Base-by-base conservation (phyloP, 2,113 vertebrate genomes). In the Neogale vison region DNA sequence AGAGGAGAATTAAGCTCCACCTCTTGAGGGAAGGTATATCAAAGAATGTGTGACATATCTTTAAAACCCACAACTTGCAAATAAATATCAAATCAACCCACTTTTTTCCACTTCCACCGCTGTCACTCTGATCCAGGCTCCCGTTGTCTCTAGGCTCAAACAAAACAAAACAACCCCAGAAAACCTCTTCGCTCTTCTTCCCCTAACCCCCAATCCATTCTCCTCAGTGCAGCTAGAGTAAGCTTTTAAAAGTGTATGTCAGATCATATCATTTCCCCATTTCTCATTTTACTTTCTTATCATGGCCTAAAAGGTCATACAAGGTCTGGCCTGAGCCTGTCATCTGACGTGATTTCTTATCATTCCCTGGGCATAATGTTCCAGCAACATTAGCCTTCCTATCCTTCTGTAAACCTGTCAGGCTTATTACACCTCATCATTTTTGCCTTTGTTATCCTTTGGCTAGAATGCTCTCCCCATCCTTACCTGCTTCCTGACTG, bases 221-320 rank as follows among this genome's bases (percentile, higher is more conserved):
- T 95, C 31, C 47, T 83, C 59, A 50, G 15, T 39, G 14, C 5
- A 26, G 69, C 50, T 34, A 29, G 61, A 71, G n/a, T 71, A 86
- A 96, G 80, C 52, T 57, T 72, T 95, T 10, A 6, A 50, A 42
- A 67, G 42, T 71, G 31, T 55, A 74, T 93, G 88, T 36, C 81
- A 47, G 65, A 88, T 59, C 39, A 47, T 24, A 72, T 84, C 7
- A 69, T 72, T 95, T 87, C 31, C 24, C 7, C 63, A 47, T 17
- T 81, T 83, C 50, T 94, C 74, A 45, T 76, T 81, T 96, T 94
- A 18, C 65, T 85, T 59, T 80, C 79, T 79, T 63, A 69, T 42
- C 50, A 31, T 18, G 29, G 31, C 23, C 59, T 65, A 45, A 88
- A 55, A 82, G 74, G 87, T 8, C 71, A 59, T 11, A 21, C 5